These are phyloP conservation scores for Phrynosoma platyrhinos DNA, from an alignment of 2,113 vertebrate species.

Conservation along the genomic window DNA sequence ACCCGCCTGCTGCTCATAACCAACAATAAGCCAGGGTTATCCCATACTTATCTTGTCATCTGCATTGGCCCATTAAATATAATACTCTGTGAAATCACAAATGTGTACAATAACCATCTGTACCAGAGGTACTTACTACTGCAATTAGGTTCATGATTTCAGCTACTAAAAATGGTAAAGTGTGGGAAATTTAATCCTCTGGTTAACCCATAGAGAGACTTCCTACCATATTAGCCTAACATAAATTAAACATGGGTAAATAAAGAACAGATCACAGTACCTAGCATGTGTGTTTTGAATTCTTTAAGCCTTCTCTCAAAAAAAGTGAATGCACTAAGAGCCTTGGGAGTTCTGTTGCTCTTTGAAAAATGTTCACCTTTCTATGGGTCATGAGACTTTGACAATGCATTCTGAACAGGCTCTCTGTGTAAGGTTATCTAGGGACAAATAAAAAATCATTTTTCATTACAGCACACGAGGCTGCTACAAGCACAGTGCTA, in stretches of 20 bases:
- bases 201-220: not conserved
- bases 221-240: accelerated
- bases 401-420: conserved; percentile 27
- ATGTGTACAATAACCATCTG: not conserved
- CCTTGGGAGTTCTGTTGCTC: not conserved
- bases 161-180: not conserved
- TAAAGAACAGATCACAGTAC: not conserved
- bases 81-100: not conserved
- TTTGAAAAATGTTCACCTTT: conserved; percentile 23
- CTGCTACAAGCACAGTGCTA: not conserved
- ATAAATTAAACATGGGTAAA: conserved; percentile 1
- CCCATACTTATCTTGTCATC: too few species aligned
- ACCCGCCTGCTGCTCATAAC: too few species aligned
- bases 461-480: conserved; percentile 28
- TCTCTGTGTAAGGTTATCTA: conserved; percentile 28
- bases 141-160: not conserved
- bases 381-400: conserved; percentile 2
- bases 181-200: not conserved
- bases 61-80: not conserved
- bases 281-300: conserved; percentile 21
- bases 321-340: not conserved
- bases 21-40: too few species aligned
- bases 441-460: conserved; percentile 26
- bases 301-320: conserved; percentile 28
- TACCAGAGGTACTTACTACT: not conserved